Conservation (phyloP, 2,888 invertebrate species). For the Acrobasis suavella region DNA sequence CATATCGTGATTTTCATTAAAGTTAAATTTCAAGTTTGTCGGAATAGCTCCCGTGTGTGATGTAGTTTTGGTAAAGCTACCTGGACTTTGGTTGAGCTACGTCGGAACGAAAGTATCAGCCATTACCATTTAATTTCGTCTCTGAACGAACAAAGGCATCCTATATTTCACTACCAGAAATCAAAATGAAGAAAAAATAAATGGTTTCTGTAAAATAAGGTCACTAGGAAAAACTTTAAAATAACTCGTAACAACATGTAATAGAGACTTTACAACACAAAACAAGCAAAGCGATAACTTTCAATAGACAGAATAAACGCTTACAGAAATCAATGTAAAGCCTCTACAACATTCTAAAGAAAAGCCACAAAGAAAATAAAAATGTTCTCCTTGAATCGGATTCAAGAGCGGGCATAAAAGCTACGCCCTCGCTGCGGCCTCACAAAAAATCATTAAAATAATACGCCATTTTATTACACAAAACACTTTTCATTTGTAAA, state of each 20-base stretch:
- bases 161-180: too few species aligned
- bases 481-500: conserved; percentile 45
- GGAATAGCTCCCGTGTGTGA: too few species aligned
- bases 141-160: too few species aligned
- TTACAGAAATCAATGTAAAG: conserved; percentile 50
- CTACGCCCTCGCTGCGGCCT: conserved; percentile 43
- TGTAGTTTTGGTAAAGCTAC: too few species aligned
- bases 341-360: conserved; percentile 42
- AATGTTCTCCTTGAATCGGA: conserved; percentile 34
- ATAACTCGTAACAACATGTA: conserved; percentile 6
- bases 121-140: too few species aligned
- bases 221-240: not conserved
- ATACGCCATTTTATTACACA: conserved; percentile 55
- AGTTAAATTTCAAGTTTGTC: too few species aligned
- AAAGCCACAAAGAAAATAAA: conserved; percentile 47
- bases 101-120: too few species aligned
- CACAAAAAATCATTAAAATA: conserved; percentile 62
- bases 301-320: conserved; percentile 37
- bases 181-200: too few species aligned
- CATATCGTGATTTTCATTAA: too few species aligned
- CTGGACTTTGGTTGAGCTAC: too few species aligned
- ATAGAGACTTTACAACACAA: conserved; percentile 27
- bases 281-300: conserved; percentile 31
- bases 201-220: too few species aligned
- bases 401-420: conserved; percentile 31